Percentiles rank a stretch among this genome's conserved stretches.
phyloP scores from a whole-genome alignment of 2,888 invertebrate genomes.

The Agonopterix subpropinquella region DNA sequence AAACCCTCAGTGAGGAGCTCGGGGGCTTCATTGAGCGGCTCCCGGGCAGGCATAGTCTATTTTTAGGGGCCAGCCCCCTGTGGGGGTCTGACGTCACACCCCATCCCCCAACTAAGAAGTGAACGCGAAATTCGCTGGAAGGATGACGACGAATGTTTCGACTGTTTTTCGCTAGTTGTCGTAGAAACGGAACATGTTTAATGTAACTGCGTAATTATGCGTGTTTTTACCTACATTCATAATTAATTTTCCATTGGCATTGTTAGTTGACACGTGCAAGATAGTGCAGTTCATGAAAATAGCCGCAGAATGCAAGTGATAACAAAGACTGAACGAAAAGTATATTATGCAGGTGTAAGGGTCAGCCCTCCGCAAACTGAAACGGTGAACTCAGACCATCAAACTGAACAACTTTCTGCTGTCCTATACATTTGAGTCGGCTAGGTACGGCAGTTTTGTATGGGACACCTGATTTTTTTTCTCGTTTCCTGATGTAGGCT shows the following conservation, averaged over 20 bases:
- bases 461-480: no score
- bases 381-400: no score
- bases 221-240: neutral
- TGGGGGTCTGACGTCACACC: constrained; percentile 44
- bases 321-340: no score
- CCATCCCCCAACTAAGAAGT: constrained; percentile 26
- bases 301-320: no score
- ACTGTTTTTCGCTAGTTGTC: constrained; percentile 26
- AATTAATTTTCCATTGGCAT: neutral
- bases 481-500: no score
- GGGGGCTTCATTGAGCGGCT: constrained; percentile 56
- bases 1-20: constrained; percentile 8
- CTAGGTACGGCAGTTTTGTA: no score
- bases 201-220: constrained; percentile 22
- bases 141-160: constrained; percentile 28
- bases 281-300: neutral
- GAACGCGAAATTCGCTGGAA: constrained; percentile 38
- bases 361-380: no score
- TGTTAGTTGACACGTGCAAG: neutral
- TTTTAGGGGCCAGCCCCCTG: constrained; percentile 46
- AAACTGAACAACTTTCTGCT: no score
- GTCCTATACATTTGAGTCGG: no score
- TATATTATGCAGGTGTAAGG: no score
- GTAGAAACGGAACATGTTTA: constrained; percentile 33
- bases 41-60: constrained; percentile 60